Percentiles rank a stretch among this genome's conserved stretches.
phyloP scores from a whole-genome alignment of 2,797 vertebrate species.

The Sebastes oblongus region DNA sequence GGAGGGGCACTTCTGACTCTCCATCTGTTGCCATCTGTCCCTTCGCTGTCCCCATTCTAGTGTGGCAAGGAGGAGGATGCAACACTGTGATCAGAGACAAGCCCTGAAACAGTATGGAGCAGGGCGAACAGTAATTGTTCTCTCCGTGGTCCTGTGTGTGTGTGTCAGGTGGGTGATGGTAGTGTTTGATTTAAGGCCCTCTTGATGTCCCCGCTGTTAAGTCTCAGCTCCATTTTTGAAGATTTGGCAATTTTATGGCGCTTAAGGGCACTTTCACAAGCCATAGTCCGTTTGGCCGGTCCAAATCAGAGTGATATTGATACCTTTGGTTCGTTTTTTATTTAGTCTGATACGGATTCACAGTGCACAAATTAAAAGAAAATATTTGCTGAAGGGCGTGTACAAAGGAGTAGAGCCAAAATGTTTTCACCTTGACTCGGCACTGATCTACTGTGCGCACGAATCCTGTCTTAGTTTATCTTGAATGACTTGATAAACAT shows the following conservation, averaged over 20 bases:
- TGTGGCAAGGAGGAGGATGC: constrained; percentile 45
- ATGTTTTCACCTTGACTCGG: no score
- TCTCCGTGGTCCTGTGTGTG: constrained; percentile 48
- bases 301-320: neutral
- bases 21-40: constrained; percentile 86
- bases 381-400: no score
- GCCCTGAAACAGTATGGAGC: constrained; percentile 60
- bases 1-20: constrained; percentile 80
- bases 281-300: neutral
- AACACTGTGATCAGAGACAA: constrained; percentile 57
- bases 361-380: neutral
- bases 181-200: constrained; percentile 28
- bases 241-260: neutral
- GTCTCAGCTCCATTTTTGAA: neutral
- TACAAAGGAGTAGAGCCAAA: no score
- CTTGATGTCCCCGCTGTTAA: constrained; percentile 6
- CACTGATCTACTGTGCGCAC: no score
- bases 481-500: neutral
- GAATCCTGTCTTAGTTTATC: neutral
- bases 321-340: neutral
- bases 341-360: neutral
- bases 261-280: neutral
- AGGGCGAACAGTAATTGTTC: constrained; percentile 63
- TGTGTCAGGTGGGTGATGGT: constrained; percentile 30
- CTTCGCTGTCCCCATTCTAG: constrained; percentile 72